These are phyloP conservation scores for Silurus meridionalis DNA, from an alignment of 2,113 vertebrate genomes.

Conservation along the genomic window DNA sequence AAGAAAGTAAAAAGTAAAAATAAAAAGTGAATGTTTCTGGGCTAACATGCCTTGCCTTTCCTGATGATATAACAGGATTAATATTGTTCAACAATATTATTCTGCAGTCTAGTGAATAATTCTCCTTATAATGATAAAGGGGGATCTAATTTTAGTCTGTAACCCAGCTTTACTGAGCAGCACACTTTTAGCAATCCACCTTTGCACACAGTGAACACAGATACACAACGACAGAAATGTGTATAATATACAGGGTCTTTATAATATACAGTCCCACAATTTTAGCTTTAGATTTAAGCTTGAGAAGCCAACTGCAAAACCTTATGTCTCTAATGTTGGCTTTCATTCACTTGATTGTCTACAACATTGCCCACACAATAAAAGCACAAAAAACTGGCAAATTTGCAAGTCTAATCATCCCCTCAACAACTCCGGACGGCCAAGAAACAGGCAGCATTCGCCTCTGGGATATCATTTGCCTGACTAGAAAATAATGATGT, in stretches of 20 bases:
- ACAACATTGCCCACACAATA: slow-evolving; percentile 76
- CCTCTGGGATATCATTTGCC: too few relatives aligned
- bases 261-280: slow-evolving; percentile 60
- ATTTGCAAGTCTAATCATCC: slow-evolving; percentile 76
- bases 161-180: slow-evolving; percentile 61
- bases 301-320: slow-evolving; percentile 69
- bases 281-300: slow-evolving; percentile 12
- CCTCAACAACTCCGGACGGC: slow-evolving; percentile 69
- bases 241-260: slow-evolving; percentile 36
- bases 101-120: too few relatives aligned
- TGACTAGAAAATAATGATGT: too few relatives aligned
- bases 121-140: slow-evolving; percentile 59
- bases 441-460: slow-evolving; percentile 50
- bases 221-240: background rate
- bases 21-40: too few relatives aligned
- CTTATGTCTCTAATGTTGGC: slow-evolving; percentile 67
- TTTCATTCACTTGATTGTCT: slow-evolving; percentile 76
- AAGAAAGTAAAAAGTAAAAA: background rate
- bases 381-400: slow-evolving; percentile 70
- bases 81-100: slow-evolving; percentile 70
- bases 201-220: slow-evolving; percentile 32
- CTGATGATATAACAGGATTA: slow-evolving; percentile 61
- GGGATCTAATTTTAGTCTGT: slow-evolving; percentile 64
- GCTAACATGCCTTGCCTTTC: slow-evolving; percentile 47
- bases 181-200: slow-evolving; percentile 40